Conservation (phyloP, 2,113 vertebrate genomes). For the Muscicapa adusta region DNA sequence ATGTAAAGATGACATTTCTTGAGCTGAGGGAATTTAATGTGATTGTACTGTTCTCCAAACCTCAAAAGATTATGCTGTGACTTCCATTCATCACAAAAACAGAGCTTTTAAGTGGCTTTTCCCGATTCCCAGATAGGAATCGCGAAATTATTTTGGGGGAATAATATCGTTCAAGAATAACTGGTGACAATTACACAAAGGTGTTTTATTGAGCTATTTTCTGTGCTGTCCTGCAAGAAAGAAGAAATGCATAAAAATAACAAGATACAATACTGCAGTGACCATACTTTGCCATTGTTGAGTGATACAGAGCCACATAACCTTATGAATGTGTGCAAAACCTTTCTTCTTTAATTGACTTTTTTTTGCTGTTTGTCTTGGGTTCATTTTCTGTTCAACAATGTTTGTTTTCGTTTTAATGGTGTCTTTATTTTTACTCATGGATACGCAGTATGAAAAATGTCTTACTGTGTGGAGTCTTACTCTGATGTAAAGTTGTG, state of each 20-base stretch:
- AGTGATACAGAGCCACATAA: neutral
- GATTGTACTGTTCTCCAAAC: slow-evolving; percentile 28
- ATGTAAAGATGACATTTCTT: slow-evolving; percentile 63
- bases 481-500: neutral
- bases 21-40: slow-evolving; percentile 46
- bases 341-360: neutral
- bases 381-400: neutral
- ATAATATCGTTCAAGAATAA: neutral
- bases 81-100: slow-evolving; percentile 35
- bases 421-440: neutral
- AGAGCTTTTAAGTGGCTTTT: slow-evolving; percentile 13
- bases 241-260: neutral
- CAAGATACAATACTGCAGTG: neutral
- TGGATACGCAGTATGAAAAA: neutral
- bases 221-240: neutral
- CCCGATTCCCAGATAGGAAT: slow-evolving; percentile 51
- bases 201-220: neutral
- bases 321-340: neutral
- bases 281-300: neutral
- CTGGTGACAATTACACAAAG: neutral
- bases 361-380: neutral
- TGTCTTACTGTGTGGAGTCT: too few relatives aligned
- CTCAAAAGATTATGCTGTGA: slow-evolving; percentile 40
- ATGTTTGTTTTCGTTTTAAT: neutral
- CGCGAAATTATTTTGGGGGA: neutral